Evolutionary conservation across 2,888 invertebrate species (phyloP), one percentile per base, ranked within the genome.

Genomic region (Ormyrus pomaceus): DNA sequence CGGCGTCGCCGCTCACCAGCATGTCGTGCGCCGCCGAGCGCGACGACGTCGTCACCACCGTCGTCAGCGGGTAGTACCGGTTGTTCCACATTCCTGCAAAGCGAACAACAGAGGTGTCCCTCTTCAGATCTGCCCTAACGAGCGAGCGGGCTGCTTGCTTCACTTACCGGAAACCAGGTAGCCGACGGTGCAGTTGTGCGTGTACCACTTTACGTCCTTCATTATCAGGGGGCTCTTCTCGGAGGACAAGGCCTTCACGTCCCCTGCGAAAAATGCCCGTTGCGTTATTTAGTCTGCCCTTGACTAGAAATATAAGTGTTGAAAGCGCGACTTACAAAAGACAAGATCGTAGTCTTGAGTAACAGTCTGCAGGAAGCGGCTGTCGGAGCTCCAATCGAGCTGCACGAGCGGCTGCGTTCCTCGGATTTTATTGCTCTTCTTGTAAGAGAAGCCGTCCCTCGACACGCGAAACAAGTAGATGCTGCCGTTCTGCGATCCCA

Each of bases 341-440:
- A 95, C 93, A 71, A 97, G 91, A 89, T 98, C 97, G 86, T 96
- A 97, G 89, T 98, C 97, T 79, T 96, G 95, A 13, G 97, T 96
- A 73, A 96, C 96, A 0, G 97, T 96, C 91, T 97, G 97, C 79
- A 98, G 91, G 88, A 94, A 96, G 88, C 94, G 95, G 77, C 97
- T 96, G 88, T 98, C 97, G 59, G 95, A 94, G 89, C 97, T 97
- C 97, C 97, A 98, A 89, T 98, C 98, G 74, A 98, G 91, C 86
- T 97, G 96, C 80, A 95, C 94, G 5, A 98, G 92, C 0, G 96
- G 95, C 87, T 97, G 97, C 0, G 95, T 94, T 0, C 97, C 97
- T 13, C 96, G 93, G 80, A 97, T 96, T 91, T 96, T 97, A 88
- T 96, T 96, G 11, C 95, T 95, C 88, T 97, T 96, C 88, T 96